Percentiles rank a stretch among this genome's conserved stretches.
Conservation (phyloP, 2,797 vertebrate species). For the Hydrocynus forskahlii region DNA sequence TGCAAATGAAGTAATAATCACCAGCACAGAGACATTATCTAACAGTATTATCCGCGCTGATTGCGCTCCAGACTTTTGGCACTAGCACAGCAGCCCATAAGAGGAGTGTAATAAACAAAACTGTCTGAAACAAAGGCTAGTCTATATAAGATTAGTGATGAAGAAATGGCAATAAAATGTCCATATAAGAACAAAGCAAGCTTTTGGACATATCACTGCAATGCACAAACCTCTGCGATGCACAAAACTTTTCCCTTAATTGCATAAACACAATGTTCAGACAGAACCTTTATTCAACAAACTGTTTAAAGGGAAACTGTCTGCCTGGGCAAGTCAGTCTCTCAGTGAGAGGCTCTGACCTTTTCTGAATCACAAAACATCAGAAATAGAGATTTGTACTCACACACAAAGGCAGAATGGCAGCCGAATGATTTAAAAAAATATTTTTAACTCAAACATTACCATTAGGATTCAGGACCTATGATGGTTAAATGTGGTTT, state of each 20-base stretch:
- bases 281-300: constrained; percentile 9
- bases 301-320: background rate
- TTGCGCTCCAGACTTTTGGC: constrained; percentile 4
- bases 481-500: too few relatives aligned
- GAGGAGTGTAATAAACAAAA: constrained; percentile 24
- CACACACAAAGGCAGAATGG: background rate
- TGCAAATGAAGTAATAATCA: constrained; percentile 48
- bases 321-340: background rate
- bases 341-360: background rate
- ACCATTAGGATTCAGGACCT: too few relatives aligned
- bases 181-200: constrained; percentile 15
- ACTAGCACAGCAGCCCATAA: constrained; percentile 29
- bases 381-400: background rate
- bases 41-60: constrained; percentile 16
- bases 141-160: constrained; percentile 6
- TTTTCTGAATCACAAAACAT: background rate
- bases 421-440: too few relatives aligned
- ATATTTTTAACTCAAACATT: too few relatives aligned
- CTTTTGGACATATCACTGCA: constrained; percentile 10
- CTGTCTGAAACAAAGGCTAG: constrained; percentile 4
- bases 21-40: constrained; percentile 4
- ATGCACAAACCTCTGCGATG: background rate
- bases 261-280: constrained; percentile 13
- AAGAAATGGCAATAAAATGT: constrained; percentile 21
- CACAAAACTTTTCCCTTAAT: constrained; percentile 15